These are phyloP conservation scores for Cryptosula pallasiana DNA, from an alignment of 2,888 invertebrate genomes.

Conservation along the genomic window DNA sequence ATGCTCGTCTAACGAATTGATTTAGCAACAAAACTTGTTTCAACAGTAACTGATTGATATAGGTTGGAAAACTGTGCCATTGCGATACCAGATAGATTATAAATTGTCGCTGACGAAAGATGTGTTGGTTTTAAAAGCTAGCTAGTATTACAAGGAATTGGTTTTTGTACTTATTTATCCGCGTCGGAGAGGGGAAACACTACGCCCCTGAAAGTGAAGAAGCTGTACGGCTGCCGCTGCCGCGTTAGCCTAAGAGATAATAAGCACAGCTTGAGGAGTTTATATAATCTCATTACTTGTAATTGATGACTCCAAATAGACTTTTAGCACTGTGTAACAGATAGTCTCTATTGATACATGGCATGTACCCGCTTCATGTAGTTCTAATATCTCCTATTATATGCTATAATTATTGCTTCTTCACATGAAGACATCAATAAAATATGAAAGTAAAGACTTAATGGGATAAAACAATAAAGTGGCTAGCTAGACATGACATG, in stretches of 20 bases:
- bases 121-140: too few species aligned
- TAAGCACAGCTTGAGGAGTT: not conserved
- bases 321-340: not conserved
- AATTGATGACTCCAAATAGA: not conserved
- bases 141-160: too few species aligned
- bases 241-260: not conserved
- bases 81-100: too few species aligned
- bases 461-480: constrained; percentile 2
- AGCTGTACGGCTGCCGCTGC: not conserved
- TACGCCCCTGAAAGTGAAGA: not conserved
- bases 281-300: not conserved
- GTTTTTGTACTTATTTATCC: too few species aligned
- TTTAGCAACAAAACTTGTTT: too few species aligned
- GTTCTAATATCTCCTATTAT: not conserved
- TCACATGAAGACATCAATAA: not conserved
- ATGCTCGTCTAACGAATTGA: too few species aligned
- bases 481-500: not conserved
- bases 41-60: too few species aligned
- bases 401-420: not conserved
- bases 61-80: too few species aligned
- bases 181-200: too few species aligned
- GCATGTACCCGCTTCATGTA: not conserved
- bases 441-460: not conserved
- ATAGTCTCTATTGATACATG: not conserved
- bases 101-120: too few species aligned